A percentile compares a stretch with the other conserved stretches of the same genome.
These are phyloP conservation scores for Oligia latruncula DNA, from an alignment of 2,888 invertebrate species.

Conservation along the genomic window DNA sequence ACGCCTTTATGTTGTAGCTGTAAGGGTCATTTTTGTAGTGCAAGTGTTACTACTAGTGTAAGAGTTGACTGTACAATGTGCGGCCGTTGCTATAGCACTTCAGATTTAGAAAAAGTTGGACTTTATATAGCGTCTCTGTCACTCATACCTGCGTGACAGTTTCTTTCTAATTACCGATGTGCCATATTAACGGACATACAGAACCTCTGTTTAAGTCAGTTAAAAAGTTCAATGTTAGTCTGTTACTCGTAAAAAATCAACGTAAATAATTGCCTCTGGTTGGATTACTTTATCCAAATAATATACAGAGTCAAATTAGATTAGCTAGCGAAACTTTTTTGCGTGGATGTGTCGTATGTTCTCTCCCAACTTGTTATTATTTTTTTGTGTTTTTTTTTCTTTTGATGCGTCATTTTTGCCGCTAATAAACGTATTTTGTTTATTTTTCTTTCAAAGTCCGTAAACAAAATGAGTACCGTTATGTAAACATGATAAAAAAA, in stretches of 20 bases:
- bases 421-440: no score
- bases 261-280: not conserved
- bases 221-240: not conserved
- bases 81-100: not conserved
- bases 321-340: no score
- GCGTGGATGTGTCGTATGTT: no score
- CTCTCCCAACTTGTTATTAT: no score
- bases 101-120: not conserved
- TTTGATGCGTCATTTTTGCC: no score
- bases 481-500: no score
- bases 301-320: not conserved
- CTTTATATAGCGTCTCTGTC: not conserved
- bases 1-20: not conserved
- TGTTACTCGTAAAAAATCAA: not conserved
- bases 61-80: not conserved
- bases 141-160: not conserved
- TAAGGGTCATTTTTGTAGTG: not conserved
- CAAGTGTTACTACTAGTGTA: not conserved
- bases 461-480: no score
- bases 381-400: no score
- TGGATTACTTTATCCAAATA: slow-evolving; percentile 1
- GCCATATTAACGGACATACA: not conserved
- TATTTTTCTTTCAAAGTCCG: no score
- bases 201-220: not conserved
- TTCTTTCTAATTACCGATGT: not conserved